A percentile compares a stretch with the other conserved stretches of the same genome.
These are phyloP conservation scores for Brachionus paranguensis DNA, from an alignment of 1,140 invertebrate species.

Conservation along the genomic window DNA sequence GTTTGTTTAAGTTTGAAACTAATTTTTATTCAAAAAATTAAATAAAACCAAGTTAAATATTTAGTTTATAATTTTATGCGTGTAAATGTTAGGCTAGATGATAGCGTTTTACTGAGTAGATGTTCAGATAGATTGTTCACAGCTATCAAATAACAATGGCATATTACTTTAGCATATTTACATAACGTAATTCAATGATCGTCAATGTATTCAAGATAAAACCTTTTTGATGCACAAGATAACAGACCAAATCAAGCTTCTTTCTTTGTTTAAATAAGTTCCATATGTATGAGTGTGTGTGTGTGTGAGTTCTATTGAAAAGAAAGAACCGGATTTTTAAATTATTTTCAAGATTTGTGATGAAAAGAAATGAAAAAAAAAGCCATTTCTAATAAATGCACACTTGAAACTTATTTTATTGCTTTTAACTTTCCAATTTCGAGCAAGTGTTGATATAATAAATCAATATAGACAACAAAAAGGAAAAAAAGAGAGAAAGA, in stretches of 20 bases:
- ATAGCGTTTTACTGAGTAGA: background rate
- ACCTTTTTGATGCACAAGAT: background rate
- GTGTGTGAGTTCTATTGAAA: background rate
- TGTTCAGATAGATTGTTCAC: background rate
- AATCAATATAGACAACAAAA: background rate
- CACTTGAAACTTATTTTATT: background rate
- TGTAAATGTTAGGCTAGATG: background rate
- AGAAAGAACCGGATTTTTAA: background rate
- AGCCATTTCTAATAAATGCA: constrained; percentile 1
- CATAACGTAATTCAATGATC: constrained; percentile 12
- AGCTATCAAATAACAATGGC: background rate
- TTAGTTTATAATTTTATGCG: background rate
- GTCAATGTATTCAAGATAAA: constrained; percentile 7
- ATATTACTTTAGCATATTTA: background rate
- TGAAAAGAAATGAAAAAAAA: background rate
- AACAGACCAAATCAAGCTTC: background rate
- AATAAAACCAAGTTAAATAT: background rate
- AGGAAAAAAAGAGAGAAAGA: no score
- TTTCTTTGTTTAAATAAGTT: background rate
- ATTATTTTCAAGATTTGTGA: no score
- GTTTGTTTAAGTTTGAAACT: background rate
- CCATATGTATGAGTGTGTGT: background rate
- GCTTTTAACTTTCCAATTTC: background rate
- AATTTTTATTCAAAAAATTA: background rate
- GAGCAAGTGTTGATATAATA: constrained; percentile 28